Evolutionary conservation across 2,888 invertebrate genomes (phyloP), one percentile per base, ranked within the genome.

Genomic region (Epirrhoe tristata): DNA sequence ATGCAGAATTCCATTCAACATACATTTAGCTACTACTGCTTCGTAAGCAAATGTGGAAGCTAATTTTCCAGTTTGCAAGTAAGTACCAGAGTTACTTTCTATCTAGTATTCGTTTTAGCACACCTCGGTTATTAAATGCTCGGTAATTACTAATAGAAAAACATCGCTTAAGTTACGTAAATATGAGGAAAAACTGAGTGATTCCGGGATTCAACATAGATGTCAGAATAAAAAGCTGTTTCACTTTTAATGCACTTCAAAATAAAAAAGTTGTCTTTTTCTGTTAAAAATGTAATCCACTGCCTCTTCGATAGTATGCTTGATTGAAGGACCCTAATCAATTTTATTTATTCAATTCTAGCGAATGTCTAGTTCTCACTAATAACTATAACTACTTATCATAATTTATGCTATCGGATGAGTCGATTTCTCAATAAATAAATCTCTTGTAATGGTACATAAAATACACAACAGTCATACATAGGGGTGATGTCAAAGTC

Each of bases 81-180:
- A 24, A 3, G n/a, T n/a, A n/a, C n/a, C n/a, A n/a, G 14, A 39
- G 36, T 69, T 58, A 76, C 79, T 81, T 81, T 78, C 80, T 76
- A 59, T 6, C 7, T 24, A n/a, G 51, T 39, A 17, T n/a, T 51
- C 6, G 51, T 36, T 14, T 17, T 5, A 3, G 8, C 17, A 46
- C 39, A 36, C 55, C 55, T 53, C 39, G 8, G 55, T 36, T 17
- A 55, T 55, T 55, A 55, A 32, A n/a, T 10, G 55, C 39, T n/a
- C n/a, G n/a, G n/a, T n/a, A 55, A 55, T 53, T 60, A 14, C 34
- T n/a, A 48, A 48, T 7, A 54, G 32, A 60, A 46, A 34, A 8
- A 39, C 10, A 36, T 36, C 10, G 0, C n/a, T n/a, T 46, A 8
- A 14, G 14, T 46, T 46, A 46, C 46, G 46, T 14, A n/a, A 10